Conservation (phyloP, 2,888 invertebrate species). For the Drosophila affinis region DNA sequence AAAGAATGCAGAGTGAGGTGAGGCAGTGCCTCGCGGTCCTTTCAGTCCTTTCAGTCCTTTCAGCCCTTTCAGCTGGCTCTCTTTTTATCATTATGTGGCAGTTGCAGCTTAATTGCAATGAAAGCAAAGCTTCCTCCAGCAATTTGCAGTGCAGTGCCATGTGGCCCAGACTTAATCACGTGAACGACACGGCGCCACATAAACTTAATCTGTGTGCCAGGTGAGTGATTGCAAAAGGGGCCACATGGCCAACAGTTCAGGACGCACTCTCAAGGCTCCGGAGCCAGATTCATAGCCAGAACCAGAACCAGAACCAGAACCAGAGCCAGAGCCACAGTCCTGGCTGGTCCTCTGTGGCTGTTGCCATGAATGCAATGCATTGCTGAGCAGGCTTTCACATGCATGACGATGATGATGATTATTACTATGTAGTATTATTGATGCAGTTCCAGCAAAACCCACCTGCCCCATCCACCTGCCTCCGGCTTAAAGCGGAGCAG, state of each 20-base stretch:
- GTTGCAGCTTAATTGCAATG: slow-evolving; percentile 72
- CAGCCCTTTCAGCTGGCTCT: slow-evolving; percentile 26
- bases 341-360: neutral
- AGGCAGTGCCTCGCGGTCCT: slow-evolving; percentile 5
- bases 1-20: neutral
- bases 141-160: slow-evolving; percentile 56
- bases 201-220: slow-evolving; percentile 67
- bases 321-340: neutral
- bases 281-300: no score
- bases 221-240: slow-evolving; percentile 61
- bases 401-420: slow-evolving; percentile 3
- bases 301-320: no score
- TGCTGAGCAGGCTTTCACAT: neutral
- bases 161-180: slow-evolving; percentile 71
- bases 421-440: slow-evolving; percentile 5
- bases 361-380: slow-evolving; percentile 1
- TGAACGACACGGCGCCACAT: slow-evolving; percentile 63
- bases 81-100: slow-evolving; percentile 68
- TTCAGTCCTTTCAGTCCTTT: slow-evolving; percentile 1
- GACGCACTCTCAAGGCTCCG: no score
- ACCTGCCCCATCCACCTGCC: neutral
- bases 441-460: neutral
- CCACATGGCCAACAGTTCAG: slow-evolving; percentile 8
- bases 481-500: neutral
- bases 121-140: slow-evolving; percentile 71